phyloP scores from a whole-genome alignment of 2,113 vertebrate species.

The Cardinalis cardinalis region DNA sequence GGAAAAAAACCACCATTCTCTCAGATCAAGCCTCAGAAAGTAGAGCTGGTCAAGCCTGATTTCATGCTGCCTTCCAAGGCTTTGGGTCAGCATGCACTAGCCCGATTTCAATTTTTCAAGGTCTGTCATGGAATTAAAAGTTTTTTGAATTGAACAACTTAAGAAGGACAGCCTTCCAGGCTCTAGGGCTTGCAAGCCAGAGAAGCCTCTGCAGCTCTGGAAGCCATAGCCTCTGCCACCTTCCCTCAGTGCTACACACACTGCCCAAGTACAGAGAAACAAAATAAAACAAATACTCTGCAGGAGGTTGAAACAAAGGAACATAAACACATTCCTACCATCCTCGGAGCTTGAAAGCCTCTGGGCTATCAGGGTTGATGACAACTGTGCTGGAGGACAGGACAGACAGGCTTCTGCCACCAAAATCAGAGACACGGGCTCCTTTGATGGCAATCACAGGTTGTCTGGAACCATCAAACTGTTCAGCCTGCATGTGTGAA shows the following conservation, averaged over 20 bases:
- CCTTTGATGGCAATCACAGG: slow-evolving; percentile 92
- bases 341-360: slow-evolving; percentile 92
- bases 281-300: background rate
- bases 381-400: slow-evolving; percentile 89
- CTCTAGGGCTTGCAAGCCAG: background rate
- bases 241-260: background rate
- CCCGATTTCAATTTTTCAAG: slow-evolving; percentile 27
- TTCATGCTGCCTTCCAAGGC: slow-evolving; percentile 14
- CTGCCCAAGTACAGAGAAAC: background rate
- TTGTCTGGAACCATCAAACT: slow-evolving; percentile 89
- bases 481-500: slow-evolving; percentile 82
- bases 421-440: slow-evolving; percentile 93
- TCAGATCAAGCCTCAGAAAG: background rate
- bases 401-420: slow-evolving; percentile 91
- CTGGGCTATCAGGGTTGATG: slow-evolving; percentile 93
- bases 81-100: slow-evolving; percentile 11
- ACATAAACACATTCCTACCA: slow-evolving; percentile 79
- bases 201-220: background rate
- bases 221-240: background rate
- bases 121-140: slow-evolving; percentile 49
- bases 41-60: slow-evolving; percentile 17
- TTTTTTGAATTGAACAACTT: slow-evolving; percentile 44
- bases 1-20: background rate
- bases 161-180: slow-evolving; percentile 36
- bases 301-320: background rate